A percentile compares a stretch with the other conserved stretches of the same genome.
Evolutionary conservation across 2,888 invertebrate species (phyloP).

Genomic region (Gastracanthus pulcherrimus): DNA sequence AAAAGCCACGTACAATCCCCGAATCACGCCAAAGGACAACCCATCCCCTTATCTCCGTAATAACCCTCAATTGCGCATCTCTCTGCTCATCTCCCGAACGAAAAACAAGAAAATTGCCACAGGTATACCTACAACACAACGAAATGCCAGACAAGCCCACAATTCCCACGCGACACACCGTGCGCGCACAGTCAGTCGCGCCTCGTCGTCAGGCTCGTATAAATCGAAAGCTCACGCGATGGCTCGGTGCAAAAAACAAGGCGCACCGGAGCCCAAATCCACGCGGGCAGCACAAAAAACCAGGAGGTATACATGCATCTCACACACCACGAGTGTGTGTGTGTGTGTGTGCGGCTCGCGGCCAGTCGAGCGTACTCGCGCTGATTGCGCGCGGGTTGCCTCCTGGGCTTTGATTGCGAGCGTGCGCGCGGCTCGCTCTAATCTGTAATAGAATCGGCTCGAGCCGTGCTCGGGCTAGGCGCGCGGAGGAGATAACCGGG

Average conservation of each 20-base stretch:
- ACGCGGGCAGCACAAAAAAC: neutral
- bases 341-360: neutral
- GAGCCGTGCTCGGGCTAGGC: slow-evolving; percentile 34
- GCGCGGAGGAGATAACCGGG: slow-evolving; percentile 49
- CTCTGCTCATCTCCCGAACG: too few relatives aligned
- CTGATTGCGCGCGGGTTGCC: slow-evolving; percentile 17
- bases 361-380: slow-evolving; percentile 5
- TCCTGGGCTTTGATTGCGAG: slow-evolving; percentile 40
- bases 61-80: neutral
- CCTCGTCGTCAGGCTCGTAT: neutral
- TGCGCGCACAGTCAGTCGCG: neutral
- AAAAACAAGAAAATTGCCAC: neutral
- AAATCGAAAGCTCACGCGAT: slow-evolving; percentile 1
- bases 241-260: neutral
- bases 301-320: neutral
- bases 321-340: neutral
- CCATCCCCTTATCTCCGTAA: neutral
- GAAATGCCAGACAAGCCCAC: neutral
- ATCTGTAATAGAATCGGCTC: slow-evolving; percentile 69
- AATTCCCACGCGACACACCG: neutral
- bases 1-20: too few relatives aligned
- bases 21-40: neutral
- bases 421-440: slow-evolving; percentile 57
- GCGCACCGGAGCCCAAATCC: neutral
- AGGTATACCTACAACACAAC: neutral